Evolutionary conservation across 1,140 invertebrate species (phyloP), one percentile per base, ranked within the genome.

Genomic region (Drosophila kohkoa): DNA sequence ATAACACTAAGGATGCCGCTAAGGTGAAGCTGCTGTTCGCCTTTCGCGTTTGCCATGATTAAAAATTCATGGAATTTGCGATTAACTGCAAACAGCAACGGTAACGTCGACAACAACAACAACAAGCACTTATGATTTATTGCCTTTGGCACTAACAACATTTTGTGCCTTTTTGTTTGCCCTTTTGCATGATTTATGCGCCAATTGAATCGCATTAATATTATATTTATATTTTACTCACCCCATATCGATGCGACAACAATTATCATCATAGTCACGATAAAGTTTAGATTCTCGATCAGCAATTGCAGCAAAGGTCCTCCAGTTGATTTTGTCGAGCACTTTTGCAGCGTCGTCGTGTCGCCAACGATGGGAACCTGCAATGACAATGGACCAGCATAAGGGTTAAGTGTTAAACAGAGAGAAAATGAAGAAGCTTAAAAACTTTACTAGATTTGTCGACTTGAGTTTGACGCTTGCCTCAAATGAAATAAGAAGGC

Each of bases 211-310:
- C 45, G 43, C 16, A 75, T 60, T 59, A 70, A 78, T 66, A 70
- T 57, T 69, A 41, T 35, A 41, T 49, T 57, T 58, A 10, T 25
- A 25, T 25, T 25, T 1, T 49, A 87, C 83, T 82, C 71, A 88
- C 82, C 58, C 80, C 80, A 87, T 7, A 88, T 82, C 28, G 82
- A 87, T 11, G 59, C 43, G 30, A 87, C 64, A 43, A 80, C 59
- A 41, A 87, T 75, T 16, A 82, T 13, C 0, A 52, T 63, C 3
- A 76, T 79, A 7, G 88, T 81, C 5, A 81, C 25, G 1, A 92
- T 78, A 20, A 92, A 80, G 6, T 75, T 82, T 32, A 92, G 41
- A 74, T 92, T 91, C n/a, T 92, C 86, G 7, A 90, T 11, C 20
- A 92, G 30, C 7, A 78, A 75, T 41, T 76, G 65, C n/a, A 86